Evolutionary conservation across 2,888 invertebrate genomes (phyloP), one percentile per base, ranked within the genome.

Genomic region (Parochlus steinenii): DNA sequence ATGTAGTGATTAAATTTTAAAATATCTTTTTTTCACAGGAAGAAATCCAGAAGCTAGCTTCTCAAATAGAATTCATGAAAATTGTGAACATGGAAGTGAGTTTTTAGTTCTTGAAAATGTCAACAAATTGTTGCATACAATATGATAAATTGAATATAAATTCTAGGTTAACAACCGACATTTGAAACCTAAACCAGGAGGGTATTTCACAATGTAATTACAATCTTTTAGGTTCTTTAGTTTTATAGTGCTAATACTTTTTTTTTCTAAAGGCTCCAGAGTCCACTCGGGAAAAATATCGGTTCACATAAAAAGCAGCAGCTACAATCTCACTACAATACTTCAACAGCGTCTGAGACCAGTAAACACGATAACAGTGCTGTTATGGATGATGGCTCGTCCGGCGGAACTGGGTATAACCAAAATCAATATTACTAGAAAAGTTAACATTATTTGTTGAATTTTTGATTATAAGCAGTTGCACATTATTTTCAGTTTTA

Each of bases 1-100:
- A 26, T n/a, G 12, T 26, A 17, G 11, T 22, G 23, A 22, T 11
- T 32, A 22, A 32, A 22, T 19, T 16, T 22, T 32, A 7, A 10
- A 22, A 22, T 8, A 15, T 22, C 14, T 4, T 23, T 15, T 24
- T 10, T 15, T 16, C 23, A 32, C n/a, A 85, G 83, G 87, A 89
- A 54, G 86, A 89, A 61, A 77, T 89, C 20, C 87, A 87, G 49
- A 87, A 86, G 54, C 61, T 89, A 43, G 87, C 87, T 1, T 82
- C 83, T 16, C 86, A 87, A 58, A 86, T 89, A 46, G 87, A 89
- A 56, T 83, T 83, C 58, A 85, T 87, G 83, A 85, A 85, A 63
- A 86, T 86, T 55, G 85, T 87, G 14, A 82, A 86, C 51, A 87
- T 89, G 87, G 83, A 86, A 59, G 75, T 83, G 66, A n/a, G n/a